Percentiles rank a stretch among this genome's conserved stretches.
Evolutionary conservation across 1,140 invertebrate species (phyloP).

Genomic region (Cydia fagiglandana): DNA sequence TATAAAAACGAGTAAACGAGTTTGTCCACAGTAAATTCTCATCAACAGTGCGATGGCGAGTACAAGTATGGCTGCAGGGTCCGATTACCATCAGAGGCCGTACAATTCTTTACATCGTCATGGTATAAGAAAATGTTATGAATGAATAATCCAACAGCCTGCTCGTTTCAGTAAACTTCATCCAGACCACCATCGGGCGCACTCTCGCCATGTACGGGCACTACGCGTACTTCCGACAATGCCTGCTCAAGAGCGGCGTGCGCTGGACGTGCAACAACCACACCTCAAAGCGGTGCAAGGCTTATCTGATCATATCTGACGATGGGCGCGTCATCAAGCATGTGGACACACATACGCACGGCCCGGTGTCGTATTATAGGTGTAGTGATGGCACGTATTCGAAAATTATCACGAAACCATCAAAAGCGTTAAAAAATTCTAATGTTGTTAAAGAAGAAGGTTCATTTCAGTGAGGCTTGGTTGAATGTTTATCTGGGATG

Average conservation of each 20-base stretch:
- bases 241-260: conserved; percentile 23
- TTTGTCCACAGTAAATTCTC: too few relatives aligned
- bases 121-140: neutral
- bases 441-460: neutral
- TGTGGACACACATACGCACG: conserved; percentile 35
- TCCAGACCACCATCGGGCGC: conserved; percentile 22
- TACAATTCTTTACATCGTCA: too few relatives aligned
- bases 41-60: too few relatives aligned
- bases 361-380: conserved; percentile 29
- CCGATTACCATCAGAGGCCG: too few relatives aligned
- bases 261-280: conserved; percentile 43
- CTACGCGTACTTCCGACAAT: conserved; percentile 30
- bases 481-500: neutral
- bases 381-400: conserved; percentile 31
- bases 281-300: conserved; percentile 41
- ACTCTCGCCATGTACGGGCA: conserved; percentile 27
- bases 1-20: too few relatives aligned
- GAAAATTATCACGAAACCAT: conserved; percentile 29
- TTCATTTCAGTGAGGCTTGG: neutral
- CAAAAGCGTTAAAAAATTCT: conserved; percentile 19
- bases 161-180: conserved; percentile 33
- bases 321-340: conserved; percentile 30
- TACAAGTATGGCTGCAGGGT: too few relatives aligned
- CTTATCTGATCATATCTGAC: conserved; percentile 32
- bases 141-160: neutral